These are phyloP conservation scores for Melanotaenia nigrans DNA, from an alignment of 2,797 vertebrate genomes.

Conservation along the genomic window DNA sequence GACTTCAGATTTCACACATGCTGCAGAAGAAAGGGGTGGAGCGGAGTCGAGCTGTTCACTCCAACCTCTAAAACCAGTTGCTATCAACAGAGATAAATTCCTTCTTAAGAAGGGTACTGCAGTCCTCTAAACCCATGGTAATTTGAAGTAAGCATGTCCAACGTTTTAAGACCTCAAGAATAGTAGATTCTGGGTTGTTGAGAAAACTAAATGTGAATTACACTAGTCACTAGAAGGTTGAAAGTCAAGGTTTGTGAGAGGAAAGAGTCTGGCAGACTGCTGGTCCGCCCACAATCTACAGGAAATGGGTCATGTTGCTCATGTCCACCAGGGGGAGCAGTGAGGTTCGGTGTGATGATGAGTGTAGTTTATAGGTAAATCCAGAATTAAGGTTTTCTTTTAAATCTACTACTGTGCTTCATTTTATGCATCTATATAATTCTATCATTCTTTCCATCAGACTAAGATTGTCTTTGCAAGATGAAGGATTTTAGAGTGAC, in stretches of 20 bases:
- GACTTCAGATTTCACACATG: neutral
- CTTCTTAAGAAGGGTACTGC: neutral
- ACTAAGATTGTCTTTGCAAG: neutral
- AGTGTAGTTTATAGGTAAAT: neutral
- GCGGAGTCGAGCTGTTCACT: neutral
- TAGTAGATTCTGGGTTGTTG: slow-evolving; percentile 19
- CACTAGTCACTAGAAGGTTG: slow-evolving; percentile 21
- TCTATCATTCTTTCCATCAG: neutral
- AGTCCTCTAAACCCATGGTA: neutral
- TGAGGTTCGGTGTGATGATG: slow-evolving; percentile 7
- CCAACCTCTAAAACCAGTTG: neutral
- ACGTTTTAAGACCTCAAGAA: neutral
- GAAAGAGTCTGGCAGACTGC: slow-evolving; percentile 43
- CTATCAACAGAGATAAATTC: neutral
- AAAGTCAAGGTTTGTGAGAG: slow-evolving; percentile 39
- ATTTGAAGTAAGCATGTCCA: neutral
- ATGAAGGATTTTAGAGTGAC: neutral
- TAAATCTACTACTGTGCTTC: neutral
- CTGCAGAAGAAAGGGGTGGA: neutral
- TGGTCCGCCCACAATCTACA: slow-evolving; percentile 41
- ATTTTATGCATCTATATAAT: neutral
- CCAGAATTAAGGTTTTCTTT: neutral
- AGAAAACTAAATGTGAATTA: slow-evolving; percentile 29
- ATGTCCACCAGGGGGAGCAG: slow-evolving; percentile 74
- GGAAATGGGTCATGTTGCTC: neutral